Evolutionary conservation across 1,140 invertebrate genomes (phyloP), one percentile per base, ranked within the genome.

Genomic region (Pseudachorutes palmiensis): DNA sequence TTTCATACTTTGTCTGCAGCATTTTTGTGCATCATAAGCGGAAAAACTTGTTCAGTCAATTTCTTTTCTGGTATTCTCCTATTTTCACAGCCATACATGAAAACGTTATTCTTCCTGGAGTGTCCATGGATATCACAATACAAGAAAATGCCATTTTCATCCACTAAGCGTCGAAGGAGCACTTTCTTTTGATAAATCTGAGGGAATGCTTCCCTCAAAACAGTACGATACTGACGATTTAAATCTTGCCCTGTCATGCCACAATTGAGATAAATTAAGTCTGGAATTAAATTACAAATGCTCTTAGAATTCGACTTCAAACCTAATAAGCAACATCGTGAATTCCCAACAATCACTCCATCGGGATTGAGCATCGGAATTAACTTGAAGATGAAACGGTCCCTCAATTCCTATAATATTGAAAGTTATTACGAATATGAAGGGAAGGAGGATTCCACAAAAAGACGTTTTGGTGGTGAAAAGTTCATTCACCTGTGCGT

Each of bases 311-410:
- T n/a, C 41, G n/a, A n/a, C 9, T 45, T 9, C 41, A n/a, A n/a
- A n/a, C n/a, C n/a, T n/a, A 64, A 87, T 65, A 95, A 78, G 16
- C 91, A 94, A 76, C 91, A 94, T 29, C 92, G 82, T 75, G 91
- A 91, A 75, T 92, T 96, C 24, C 94, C 94, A 58, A 96, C 93
- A 75, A 94, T 91, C 0, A 96, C 92, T 3, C 94, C 94, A 78
- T 98, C 94, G 1, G 94, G 94, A 80, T 98, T 98, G 28, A 96
- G 77, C 89, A 96, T 94, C 57, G 94, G 94, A 69, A 98, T 88
- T 62, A 97, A 77, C 80, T 97, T 97, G 78, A 98, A 97, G 69
- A 97, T 92, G 79, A 93, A 97, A 76, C 90, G 88, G 75, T 94
- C 89, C 55, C 94, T 82, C n/a, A 98, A 79, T 75, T 90, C 86